phyloP scores from a whole-genome alignment of 1,140 invertebrate genomes.

The Drosophila aff. region DNA sequence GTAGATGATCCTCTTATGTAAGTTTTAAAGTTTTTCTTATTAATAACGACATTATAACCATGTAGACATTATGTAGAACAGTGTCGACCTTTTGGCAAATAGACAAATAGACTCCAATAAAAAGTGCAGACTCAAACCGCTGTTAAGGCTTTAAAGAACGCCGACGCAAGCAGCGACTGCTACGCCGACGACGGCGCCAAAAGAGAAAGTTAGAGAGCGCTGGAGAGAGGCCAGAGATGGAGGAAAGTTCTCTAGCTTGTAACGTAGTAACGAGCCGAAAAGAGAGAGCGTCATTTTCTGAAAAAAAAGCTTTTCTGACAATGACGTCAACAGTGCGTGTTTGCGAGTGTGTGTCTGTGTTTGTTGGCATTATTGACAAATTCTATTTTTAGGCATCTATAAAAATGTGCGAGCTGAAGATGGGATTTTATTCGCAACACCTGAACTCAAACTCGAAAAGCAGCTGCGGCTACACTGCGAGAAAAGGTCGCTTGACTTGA shows the following conservation, averaged over 20 bases:
- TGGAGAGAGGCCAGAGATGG: not conserved
- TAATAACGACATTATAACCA: not conserved
- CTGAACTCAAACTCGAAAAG: constrained; percentile 40
- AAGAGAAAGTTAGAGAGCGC: not conserved
- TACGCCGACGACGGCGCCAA: constrained; percentile 1
- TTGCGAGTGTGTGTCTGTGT: constrained; percentile 30
- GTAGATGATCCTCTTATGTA: not conserved
- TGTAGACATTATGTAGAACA: not conserved
- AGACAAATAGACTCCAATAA: not conserved
- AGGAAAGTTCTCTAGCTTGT: constrained; percentile 32
- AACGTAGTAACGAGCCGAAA: constrained; percentile 70
- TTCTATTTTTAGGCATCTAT: constrained; percentile 72
- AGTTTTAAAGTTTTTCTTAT: not conserved
- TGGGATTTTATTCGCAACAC: constrained; percentile 65
- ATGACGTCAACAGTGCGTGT: constrained; percentile 80
- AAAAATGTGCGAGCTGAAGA: constrained; percentile 43
- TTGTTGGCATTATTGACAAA: constrained; percentile 72
- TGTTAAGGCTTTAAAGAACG: constrained; percentile 2
- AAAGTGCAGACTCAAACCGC: not conserved
- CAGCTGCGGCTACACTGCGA: constrained; percentile 54
- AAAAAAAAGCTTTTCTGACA: constrained; percentile 59
- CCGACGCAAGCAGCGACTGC: constrained; percentile 4
- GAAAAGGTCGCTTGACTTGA: constrained; percentile 17
- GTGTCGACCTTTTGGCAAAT: not conserved
- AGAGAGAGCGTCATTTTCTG: constrained; percentile 46